Evolutionary conservation across 2,113 vertebrate genomes (phyloP).

Genomic region (Fukomys damarensis): DNA sequence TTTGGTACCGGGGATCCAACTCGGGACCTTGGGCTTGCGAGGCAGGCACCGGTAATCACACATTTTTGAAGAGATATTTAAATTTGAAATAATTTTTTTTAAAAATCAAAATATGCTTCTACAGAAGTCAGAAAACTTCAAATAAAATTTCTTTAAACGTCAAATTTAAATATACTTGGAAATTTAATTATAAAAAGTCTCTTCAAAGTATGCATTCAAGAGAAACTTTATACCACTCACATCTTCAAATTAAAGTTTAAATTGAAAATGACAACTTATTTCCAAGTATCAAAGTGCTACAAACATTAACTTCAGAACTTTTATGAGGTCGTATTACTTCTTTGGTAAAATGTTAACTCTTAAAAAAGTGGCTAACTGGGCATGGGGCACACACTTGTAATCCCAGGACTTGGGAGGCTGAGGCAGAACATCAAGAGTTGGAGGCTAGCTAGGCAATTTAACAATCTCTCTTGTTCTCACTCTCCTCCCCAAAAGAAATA

Average conservation of each 20-base stretch:
- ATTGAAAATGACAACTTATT: slow-evolving; percentile 26
- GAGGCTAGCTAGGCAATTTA: not conserved
- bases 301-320: slow-evolving; percentile 26
- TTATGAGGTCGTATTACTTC: not conserved
- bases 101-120: not conserved
- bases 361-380: not conserved
- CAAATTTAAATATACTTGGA: slow-evolving; percentile 13
- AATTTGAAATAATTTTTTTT: too few relatives aligned
- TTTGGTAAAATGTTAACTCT: not conserved
- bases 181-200: slow-evolving; percentile 23
- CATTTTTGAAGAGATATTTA: too few relatives aligned
- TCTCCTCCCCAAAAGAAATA: not conserved
- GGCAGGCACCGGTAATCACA: too few relatives aligned
- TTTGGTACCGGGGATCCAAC: too few relatives aligned
- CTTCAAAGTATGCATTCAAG: slow-evolving; percentile 29
- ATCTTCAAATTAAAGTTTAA: slow-evolving; percentile 41
- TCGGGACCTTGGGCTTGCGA: too few relatives aligned
- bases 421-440: not conserved
- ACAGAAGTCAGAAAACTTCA: not conserved
- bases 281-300: not conserved
- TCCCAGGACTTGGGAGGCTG: not conserved
- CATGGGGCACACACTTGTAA: not conserved
- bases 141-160: slow-evolving; percentile 4
- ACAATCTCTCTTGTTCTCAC: not conserved
- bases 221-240: not conserved